Conservation (phyloP, 2,113 vertebrate genomes). For the Tenebrosternarchus preto region DNA sequence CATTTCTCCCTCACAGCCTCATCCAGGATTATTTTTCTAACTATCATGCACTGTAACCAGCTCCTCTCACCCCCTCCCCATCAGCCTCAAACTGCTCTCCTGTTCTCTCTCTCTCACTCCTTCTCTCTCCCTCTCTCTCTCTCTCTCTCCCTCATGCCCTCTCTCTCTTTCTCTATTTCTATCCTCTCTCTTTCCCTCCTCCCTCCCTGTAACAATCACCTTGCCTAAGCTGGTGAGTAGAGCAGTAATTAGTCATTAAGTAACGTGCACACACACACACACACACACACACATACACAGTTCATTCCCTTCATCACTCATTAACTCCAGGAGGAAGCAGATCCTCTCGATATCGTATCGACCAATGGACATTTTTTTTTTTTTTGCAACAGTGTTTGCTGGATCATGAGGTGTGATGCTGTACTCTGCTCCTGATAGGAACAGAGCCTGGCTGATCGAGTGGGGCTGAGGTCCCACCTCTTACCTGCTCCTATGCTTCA, state of each 20-base stretch:
- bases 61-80: background rate
- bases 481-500: too few species aligned
- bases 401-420: conserved; percentile 8
- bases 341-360: conserved; percentile 28
- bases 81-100: background rate
- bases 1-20: background rate
- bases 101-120: background rate
- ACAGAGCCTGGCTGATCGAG: background rate
- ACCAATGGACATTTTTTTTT: background rate
- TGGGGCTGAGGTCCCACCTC: background rate
- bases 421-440: too few species aligned
- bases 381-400: background rate
- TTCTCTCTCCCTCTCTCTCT: conserved; percentile 14
- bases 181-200: background rate
- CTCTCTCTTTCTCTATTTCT: background rate
- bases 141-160: too few species aligned
- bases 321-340: conserved; percentile 69
- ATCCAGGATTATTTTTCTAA: background rate
- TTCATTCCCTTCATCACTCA: conserved; percentile 67
- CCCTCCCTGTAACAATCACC: conserved; percentile 54
- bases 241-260: conserved; percentile 69
- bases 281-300: conserved; percentile 45
- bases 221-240: conserved; percentile 52
- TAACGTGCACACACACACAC: conserved; percentile 40
- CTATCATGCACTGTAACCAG: background rate